Base-by-base conservation (phyloP, 2,797 vertebrate genomes). In the Ptychadena robeensis region DNA sequence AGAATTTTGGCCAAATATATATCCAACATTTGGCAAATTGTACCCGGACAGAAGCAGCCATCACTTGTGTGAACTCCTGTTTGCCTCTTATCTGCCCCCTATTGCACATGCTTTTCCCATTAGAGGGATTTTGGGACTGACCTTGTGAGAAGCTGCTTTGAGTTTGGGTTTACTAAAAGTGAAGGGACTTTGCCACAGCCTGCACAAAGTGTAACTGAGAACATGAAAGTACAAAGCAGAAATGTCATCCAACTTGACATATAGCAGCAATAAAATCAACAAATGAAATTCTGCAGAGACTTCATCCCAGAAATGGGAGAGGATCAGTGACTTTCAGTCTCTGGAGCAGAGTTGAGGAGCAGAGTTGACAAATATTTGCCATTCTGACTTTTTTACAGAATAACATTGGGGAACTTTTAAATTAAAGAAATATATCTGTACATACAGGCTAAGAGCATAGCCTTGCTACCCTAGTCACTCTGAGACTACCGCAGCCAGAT, bases 141-240 rank as follows among this genome's bases (percentile, higher is more conserved):
- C 44, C 44, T 53, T 53, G 44, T 53, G 15, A 53, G 30, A 73
- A 34, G 0, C 31, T 6, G 72, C 35, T 35, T 38, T 63, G 34
- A 35, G 35, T 64, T 38, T 64, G 38, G 59, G 28, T 27, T 10
- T 64, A 15, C 27, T 22, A 40, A 64, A 25, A 44, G 61, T 12
- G 15, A 76, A 65, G 44, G 61, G 64, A 76, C 64, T 76, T 76
- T 76, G 73, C 61, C 73, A 76, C 73, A 76, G 64, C 35, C 59
- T 65, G 30, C 22, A 65, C 38, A 25, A 61, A 10, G 59, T 61
- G 59, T 61, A 61, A 61, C n/a, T 9, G 57, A 73, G 61, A n/a
- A 65, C 15, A 32, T 4, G 32, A 48, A 64, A 61, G 66, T 12
- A 35, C 32, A 61, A 35, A 30, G 28, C 22, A 22, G 61, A 44